phyloP scores from a whole-genome alignment of 2,888 invertebrate genomes.

The Teleiodes luculella region DNA sequence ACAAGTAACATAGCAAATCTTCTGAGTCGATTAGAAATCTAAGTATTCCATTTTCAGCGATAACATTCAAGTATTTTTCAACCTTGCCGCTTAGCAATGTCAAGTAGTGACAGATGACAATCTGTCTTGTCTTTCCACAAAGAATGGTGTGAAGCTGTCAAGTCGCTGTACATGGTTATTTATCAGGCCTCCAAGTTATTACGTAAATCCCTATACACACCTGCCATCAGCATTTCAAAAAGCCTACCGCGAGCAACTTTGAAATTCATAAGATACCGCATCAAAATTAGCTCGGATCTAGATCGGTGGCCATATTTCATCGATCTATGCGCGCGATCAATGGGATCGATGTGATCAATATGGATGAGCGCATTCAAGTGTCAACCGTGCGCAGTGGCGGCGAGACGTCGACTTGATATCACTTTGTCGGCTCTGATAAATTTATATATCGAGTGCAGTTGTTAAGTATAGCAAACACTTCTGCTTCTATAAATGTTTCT shows the following conservation, averaged over 20 bases:
- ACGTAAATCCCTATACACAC: background rate
- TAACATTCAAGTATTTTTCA: background rate
- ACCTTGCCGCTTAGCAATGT: background rate
- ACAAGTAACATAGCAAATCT: no score
- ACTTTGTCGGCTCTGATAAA: conserved; percentile 39
- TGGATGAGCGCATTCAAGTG: conserved; percentile 71
- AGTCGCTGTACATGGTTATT: background rate
- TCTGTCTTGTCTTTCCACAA: background rate
- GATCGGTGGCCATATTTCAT: conserved; percentile 55
- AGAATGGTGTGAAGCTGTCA: background rate
- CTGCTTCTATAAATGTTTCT: background rate
- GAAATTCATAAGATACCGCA: conserved; percentile 41
- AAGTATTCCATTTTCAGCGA: background rate
- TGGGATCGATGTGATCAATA: conserved; percentile 58
- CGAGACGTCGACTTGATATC: conserved; percentile 33
- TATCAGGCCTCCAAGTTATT: background rate
- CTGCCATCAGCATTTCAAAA: background rate
- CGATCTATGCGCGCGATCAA: conserved; percentile 28
- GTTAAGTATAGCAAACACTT: background rate
- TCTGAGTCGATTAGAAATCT: no score
- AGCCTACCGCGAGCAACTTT: conserved; percentile 21
- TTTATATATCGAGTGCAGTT: conserved; percentile 23
- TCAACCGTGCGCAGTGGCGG: conserved; percentile 41
- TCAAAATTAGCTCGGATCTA: conserved; percentile 45
- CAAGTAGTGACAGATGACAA: background rate